Percentiles rank a stretch among this genome's conserved stretches.
These are phyloP conservation scores for Protophormia terraenovae DNA, from an alignment of 2,888 invertebrate species.

Conservation along the genomic window DNA sequence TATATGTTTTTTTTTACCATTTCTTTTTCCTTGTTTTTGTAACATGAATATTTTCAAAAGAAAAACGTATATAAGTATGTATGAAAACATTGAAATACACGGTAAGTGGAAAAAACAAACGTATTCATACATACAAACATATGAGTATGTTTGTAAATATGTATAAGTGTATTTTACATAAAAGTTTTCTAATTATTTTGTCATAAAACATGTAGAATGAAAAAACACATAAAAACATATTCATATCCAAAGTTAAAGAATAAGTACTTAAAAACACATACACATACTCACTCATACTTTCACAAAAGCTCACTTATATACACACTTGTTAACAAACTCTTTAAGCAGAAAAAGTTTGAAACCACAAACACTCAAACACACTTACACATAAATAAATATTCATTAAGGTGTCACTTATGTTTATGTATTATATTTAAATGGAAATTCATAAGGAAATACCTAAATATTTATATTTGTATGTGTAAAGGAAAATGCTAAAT, in stretches of 20 bases:
- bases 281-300: background rate
- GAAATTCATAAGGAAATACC: background rate
- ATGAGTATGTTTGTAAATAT: background rate
- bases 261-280: slow-evolving; percentile 7
- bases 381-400: background rate
- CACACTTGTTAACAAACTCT: slow-evolving; percentile 37
- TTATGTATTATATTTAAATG: background rate
- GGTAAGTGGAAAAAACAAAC: slow-evolving; percentile 61
- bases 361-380: slow-evolving; percentile 5
- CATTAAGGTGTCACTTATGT: slow-evolving; percentile 27
- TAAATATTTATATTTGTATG: no score
- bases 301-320: background rate
- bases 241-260: background rate
- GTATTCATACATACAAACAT: background rate
- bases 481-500: background rate
- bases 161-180: slow-evolving; percentile 69
- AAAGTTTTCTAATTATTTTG: slow-evolving; percentile 81
- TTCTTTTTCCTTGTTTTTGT: background rate
- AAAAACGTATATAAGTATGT: background rate
- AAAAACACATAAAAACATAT: slow-evolving; percentile 38
- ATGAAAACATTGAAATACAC: background rate
- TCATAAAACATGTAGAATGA: slow-evolving; percentile 79
- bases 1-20: background rate
- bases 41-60: background rate
- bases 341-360: slow-evolving; percentile 37